Percentiles rank a stretch among this genome's conserved stretches.
Conservation (phyloP, 2,113 vertebrate genomes). For the Oenanthe oenanthe region DNA sequence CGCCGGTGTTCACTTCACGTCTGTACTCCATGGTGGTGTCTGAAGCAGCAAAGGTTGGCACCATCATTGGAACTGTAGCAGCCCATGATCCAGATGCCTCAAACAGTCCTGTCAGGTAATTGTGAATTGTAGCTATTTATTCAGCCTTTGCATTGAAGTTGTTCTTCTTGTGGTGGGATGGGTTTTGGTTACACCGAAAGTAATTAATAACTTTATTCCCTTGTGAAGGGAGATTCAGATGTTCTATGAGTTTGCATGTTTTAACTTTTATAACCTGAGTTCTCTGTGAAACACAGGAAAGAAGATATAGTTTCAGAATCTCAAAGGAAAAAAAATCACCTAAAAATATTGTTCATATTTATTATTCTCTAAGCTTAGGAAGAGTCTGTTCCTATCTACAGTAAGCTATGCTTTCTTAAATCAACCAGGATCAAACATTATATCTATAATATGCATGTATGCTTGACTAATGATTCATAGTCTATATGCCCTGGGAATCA, state of each 20-base stretch:
- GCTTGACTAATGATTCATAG: background rate
- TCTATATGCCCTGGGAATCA: background rate
- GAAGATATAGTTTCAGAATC: background rate
- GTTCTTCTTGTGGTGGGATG: background rate
- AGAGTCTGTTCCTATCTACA: background rate
- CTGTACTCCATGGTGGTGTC: conserved; percentile 88
- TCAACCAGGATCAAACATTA: background rate
- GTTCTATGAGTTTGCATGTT: background rate
- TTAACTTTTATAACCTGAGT: background rate
- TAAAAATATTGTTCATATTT: background rate
- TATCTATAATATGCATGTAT: too few relatives aligned
- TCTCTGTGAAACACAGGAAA: background rate
- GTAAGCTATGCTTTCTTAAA: background rate
- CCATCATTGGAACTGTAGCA: conserved; percentile 88
- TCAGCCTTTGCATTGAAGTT: background rate
- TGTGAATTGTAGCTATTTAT: background rate
- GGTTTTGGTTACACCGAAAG: background rate
- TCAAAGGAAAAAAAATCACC: background rate
- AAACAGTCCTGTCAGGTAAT: conserved; percentile 90
- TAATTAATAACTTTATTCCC: background rate
- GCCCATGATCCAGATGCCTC: conserved; percentile 91
- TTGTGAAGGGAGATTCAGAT: background rate
- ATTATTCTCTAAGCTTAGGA: background rate
- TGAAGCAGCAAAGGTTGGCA: conserved; percentile 89
- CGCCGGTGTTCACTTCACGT: conserved; percentile 82